Base-by-base conservation (phyloP, 2,888 invertebrate genomes). In the Stenoptilia bipunctidactyla region DNA sequence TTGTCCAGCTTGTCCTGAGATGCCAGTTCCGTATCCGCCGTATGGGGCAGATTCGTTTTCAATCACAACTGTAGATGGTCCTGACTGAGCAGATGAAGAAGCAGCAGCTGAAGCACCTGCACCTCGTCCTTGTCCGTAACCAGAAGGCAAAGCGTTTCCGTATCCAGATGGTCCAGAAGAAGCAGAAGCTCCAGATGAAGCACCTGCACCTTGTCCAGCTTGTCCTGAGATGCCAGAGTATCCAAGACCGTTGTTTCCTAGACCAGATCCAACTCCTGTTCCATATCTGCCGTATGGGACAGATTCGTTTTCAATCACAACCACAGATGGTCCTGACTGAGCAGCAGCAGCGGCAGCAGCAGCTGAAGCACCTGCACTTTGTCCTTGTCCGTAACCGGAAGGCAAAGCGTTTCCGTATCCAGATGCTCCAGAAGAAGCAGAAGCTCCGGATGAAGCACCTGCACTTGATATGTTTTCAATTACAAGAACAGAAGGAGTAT, bases 301-400 rank as follows among this genome's bases (percentile, higher is more conserved):
- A n/a, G n/a, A n/a, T n/a, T n/a, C n/a, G n/a, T n/a, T n/a, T n/a
- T n/a, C n/a, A n/a, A n/a, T 12, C 4, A 9, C 12, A n/a, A n/a
- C 8, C 4, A 5, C 33, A 12, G 12, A 6, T 9, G 33, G n/a
- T 5, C 33, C n/a, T 4, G 4, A 12, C 10, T 8, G 12, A 25
- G 36, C 15, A 25, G 38, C 39, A n/a, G 37, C 40, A 30, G 37
- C 38, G 3, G 38, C 43, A 15, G 38, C 40, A 12, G 34, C 13
- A 12, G 20, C 35, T 0, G 35, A n/a, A 33, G 5, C n/a, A 33
- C 10, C 33, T n/a, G 4, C 46, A 13, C 33, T 8, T 41, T 27
- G 38, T 27, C 44, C 39, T 2, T 42, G 36, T 34, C 41, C 37
- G 15, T 15, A 30, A 39, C 42, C 48, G 15, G 33, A 35, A 27